Percentiles rank a stretch among this genome's conserved stretches.
Conservation (phyloP, 2,113 vertebrate species). For the Laticauda colubrina region DNA sequence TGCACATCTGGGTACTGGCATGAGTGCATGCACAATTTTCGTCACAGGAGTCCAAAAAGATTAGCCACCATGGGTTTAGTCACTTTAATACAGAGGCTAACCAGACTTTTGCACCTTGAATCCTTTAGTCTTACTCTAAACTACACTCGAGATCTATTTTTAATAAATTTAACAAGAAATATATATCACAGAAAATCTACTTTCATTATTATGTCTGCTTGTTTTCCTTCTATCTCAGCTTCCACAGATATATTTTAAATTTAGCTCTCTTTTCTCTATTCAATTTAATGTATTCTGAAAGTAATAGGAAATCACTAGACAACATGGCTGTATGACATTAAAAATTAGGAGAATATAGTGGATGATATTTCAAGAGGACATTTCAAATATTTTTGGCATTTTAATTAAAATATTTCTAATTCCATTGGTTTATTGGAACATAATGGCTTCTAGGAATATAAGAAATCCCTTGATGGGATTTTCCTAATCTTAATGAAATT, state of each 20-base stretch:
- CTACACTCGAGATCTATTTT: not conserved
- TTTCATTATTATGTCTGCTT: not conserved
- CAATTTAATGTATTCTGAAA: slow-evolving; percentile 45
- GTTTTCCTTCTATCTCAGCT: slow-evolving; percentile 3
- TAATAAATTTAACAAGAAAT: not conserved
- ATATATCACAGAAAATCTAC: not conserved
- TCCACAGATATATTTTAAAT: slow-evolving; percentile 36
- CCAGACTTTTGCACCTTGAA: not conserved
- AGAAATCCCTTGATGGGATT: not conserved
- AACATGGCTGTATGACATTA: not conserved
- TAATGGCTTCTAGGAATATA: not conserved
- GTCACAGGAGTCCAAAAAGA: no score
- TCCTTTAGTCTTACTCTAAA: not conserved
- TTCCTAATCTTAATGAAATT: not conserved
- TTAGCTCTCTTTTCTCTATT: slow-evolving; percentile 24
- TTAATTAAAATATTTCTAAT: slow-evolving; percentile 8
- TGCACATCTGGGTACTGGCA: no score
- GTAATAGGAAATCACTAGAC: slow-evolving; percentile 54
- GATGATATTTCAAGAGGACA: not conserved
- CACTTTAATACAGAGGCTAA: not conserved
- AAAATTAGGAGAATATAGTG: not conserved
- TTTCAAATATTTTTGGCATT: not conserved
- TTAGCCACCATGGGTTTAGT: no score
- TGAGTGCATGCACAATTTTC: no score
- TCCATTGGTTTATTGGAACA: not conserved